Percentiles rank a stretch among this genome's conserved stretches.
Conservation (phyloP, 2,797 vertebrate species). For the Hyperoplus immaculatus region DNA sequence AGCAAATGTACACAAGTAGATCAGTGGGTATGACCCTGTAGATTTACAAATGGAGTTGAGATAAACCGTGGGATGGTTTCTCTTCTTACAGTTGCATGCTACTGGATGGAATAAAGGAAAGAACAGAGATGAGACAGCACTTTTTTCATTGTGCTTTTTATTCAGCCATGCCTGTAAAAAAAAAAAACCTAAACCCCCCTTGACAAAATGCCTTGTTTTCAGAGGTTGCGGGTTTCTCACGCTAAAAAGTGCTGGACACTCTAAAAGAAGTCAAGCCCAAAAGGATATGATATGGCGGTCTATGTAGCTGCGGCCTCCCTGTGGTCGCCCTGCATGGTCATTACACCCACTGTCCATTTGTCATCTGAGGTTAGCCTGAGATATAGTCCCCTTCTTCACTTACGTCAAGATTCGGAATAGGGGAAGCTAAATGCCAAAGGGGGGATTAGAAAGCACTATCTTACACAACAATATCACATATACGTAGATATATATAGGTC, state of each 20-base stretch:
- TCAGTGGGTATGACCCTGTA: neutral
- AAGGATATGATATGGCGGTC: conserved; percentile 57
- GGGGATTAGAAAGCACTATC: neutral
- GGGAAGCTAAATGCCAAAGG: conserved; percentile 30
- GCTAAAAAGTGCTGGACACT: conserved; percentile 39
- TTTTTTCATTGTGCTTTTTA: conserved; percentile 7
- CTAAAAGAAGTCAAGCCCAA: conserved; percentile 37
- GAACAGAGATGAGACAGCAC: conserved; percentile 8
- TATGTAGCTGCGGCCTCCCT: conserved; percentile 49
- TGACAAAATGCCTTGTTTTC: conserved; percentile 45
- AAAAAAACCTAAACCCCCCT: conserved; percentile 1
- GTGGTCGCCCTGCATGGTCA: conserved; percentile 73
- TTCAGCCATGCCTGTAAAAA: conserved; percentile 45
- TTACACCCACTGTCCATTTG: conserved; percentile 72
- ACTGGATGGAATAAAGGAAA: neutral
- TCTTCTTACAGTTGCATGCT: neutral
- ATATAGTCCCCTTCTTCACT: conserved; percentile 32
- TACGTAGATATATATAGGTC: neutral
- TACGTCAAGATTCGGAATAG: conserved; percentile 28
- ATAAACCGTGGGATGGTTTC: neutral
- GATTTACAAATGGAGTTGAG: neutral
- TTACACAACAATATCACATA: conserved; percentile 19
- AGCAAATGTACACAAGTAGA: neutral
- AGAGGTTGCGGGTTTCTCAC: conserved; percentile 55
- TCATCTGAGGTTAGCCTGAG: conserved; percentile 64